Base-by-base conservation (phyloP, 2,797 vertebrate species). In the Sebastes reedi region DNA sequence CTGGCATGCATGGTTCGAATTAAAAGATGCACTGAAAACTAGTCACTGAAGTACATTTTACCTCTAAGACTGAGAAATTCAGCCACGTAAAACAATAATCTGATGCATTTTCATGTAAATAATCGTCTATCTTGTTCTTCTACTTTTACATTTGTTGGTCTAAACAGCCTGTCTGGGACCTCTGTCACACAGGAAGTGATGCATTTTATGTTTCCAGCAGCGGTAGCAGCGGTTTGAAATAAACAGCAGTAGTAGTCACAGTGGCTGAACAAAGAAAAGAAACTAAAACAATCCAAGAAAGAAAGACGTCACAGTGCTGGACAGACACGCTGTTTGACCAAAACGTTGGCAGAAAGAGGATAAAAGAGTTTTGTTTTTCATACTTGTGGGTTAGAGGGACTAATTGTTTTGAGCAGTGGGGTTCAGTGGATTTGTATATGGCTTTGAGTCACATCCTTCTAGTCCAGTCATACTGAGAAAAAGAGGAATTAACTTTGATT, bases 21-120 rank as follows among this genome's bases (percentile, higher is more conserved):
- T 58, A 79, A 64, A 82, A 4, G 32, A 83, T 84, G 72, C 65
- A 25, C 58, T 20, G 77, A 77, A 70, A 72, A 58, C 61, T 13
- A 52, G 84, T 68, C 67, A 32, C 30, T 62, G 12, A 58, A 27
- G 36, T 30, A n/a, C 12, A n/a, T 68, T 81, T 56, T 14, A 39
- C 8, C 29, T 67, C 32, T 11, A 24, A 56, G 13, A 52, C 8
- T 25, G 8, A 34, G 25, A 42, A 32, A 56, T 54, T 14, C 29
- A 50, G n/a, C 68, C 73, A 75, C 32, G 34, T 70, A 25, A 67
- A 79, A 71, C 22, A 14, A 62, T 32, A 27, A 50, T 78, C 3
- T 24, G 13, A 39, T 6, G 25, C 50, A 60, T 75, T 39, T 18
- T 25, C n/a, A 67, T 34, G 3, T 25, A 64, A 82, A 66, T 68